Percentiles rank a stretch among this genome's conserved stretches.
phyloP scores from a whole-genome alignment of 2,888 invertebrate genomes.

The Apeira syringaria region DNA sequence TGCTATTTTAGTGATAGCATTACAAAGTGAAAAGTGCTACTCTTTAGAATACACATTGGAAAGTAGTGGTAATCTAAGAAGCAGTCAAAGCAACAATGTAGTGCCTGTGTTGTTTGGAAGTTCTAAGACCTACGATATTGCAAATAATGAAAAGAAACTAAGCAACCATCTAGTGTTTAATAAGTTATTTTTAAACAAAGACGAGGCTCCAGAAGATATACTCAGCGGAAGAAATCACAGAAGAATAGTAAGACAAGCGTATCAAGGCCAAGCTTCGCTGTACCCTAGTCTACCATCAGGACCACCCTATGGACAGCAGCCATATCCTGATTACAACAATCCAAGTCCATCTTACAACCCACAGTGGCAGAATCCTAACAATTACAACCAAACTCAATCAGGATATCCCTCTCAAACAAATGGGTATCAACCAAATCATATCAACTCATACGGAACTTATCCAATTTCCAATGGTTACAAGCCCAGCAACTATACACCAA shows the following conservation, averaged over 20 bases:
- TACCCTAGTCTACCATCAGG: slow-evolving; percentile 45
- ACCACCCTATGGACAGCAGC: slow-evolving; percentile 36
- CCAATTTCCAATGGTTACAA: slow-evolving; percentile 1
- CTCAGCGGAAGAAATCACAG: slow-evolving; percentile 24
- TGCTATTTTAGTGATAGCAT: slow-evolving; percentile 32
- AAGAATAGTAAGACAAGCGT: slow-evolving; percentile 42
- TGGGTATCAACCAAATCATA: slow-evolving; percentile 6
- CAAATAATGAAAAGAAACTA: neutral
- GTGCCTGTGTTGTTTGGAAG: neutral
- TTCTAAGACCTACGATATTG: neutral
- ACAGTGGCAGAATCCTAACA: slow-evolving; percentile 13
- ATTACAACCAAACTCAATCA: neutral
- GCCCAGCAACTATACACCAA: neutral
- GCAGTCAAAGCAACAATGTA: neutral
- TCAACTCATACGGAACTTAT: slow-evolving; percentile 6
- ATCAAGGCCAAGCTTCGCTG: slow-evolving; percentile 35
- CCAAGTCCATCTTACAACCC: slow-evolving; percentile 18
- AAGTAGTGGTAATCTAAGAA: slow-evolving; percentile 7
- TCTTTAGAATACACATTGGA: slow-evolving; percentile 28
- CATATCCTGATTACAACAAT: slow-evolving; percentile 24
- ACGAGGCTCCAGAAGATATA: slow-evolving; percentile 11
- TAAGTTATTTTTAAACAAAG: neutral
- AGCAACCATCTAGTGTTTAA: neutral
- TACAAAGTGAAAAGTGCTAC: slow-evolving; percentile 33
- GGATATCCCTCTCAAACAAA: slow-evolving; percentile 3